Conservation (phyloP, 2,797 vertebrate genomes). For the Premnoplex brunnescens region DNA sequence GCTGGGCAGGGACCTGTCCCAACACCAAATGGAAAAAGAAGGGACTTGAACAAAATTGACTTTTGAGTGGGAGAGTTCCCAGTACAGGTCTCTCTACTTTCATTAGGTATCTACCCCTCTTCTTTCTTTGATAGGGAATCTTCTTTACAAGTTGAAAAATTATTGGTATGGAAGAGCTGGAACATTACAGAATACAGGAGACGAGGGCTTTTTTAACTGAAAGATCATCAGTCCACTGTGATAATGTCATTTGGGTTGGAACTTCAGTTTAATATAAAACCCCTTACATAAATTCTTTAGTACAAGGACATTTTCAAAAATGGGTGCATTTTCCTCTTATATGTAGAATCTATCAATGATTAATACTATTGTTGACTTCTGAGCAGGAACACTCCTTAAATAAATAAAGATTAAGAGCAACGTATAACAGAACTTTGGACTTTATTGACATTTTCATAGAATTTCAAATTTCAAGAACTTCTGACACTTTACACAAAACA, state of each 20-base stretch:
- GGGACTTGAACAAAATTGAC: neutral
- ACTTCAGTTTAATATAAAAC: neutral
- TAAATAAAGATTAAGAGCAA: conserved; percentile 40
- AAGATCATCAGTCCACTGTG: neutral
- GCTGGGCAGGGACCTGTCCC: neutral
- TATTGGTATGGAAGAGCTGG: neutral
- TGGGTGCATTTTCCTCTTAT: neutral
- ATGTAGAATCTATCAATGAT: conserved; percentile 41
- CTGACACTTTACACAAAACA: neutral
- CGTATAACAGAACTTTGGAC: conserved; percentile 23
- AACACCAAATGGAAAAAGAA: neutral
- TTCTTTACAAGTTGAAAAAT: neutral
- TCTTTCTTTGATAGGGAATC: neutral
- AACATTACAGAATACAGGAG: neutral
- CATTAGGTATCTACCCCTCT: too few species aligned
- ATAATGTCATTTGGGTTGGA: neutral
- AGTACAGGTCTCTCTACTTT: neutral
- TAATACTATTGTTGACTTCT: conserved; percentile 1
- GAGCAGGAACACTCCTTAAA: neutral
- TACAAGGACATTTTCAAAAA: neutral
- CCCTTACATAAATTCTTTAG: neutral
- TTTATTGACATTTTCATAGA: neutral
- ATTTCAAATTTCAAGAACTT: conserved; percentile 11
- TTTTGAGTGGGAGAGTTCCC: neutral
- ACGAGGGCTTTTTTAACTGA: neutral